Conservation (phyloP, 2,797 vertebrate genomes). For the Chaunax sp. region DNA sequence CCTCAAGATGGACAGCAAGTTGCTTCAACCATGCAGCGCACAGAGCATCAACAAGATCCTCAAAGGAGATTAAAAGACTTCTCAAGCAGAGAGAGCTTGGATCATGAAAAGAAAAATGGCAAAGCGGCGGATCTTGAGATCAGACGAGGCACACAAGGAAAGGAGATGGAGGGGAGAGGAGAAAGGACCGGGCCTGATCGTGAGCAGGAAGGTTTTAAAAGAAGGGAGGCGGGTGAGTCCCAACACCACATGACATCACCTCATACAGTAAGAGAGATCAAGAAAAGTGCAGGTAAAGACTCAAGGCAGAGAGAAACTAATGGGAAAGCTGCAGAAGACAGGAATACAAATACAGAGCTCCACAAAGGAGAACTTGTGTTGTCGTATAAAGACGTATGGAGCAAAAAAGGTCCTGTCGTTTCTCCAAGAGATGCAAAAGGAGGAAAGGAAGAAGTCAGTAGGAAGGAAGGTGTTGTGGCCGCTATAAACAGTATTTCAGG, state of each 20-base stretch:
- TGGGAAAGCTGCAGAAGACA: slow-evolving; percentile 43
- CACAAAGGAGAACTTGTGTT: slow-evolving; percentile 54
- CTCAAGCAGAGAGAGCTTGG: slow-evolving; percentile 60
- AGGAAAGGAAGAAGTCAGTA: slow-evolving; percentile 58
- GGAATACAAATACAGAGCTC: slow-evolving; percentile 46
- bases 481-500: slow-evolving; percentile 62
- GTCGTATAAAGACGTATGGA: slow-evolving; percentile 51
- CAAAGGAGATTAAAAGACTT: slow-evolving; percentile 51
- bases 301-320: slow-evolving; percentile 63
- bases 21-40: slow-evolving; percentile 41
- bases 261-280: slow-evolving; percentile 27
- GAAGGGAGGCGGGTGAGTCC: slow-evolving; percentile 52
- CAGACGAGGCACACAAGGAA: slow-evolving; percentile 45
- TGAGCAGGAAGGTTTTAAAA: slow-evolving; percentile 52
- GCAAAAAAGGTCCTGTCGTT: slow-evolving; percentile 52
- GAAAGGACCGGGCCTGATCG: slow-evolving; percentile 31
- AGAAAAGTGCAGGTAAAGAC: slow-evolving; percentile 47
- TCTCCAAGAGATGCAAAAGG: slow-evolving; percentile 48
- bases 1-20: slow-evolving; percentile 57
- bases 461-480: slow-evolving; percentile 38
- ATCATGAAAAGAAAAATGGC: slow-evolving; percentile 56
- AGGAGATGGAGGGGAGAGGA: slow-evolving; percentile 38
- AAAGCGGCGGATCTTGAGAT: slow-evolving; percentile 49
- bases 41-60: slow-evolving; percentile 49
- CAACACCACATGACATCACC: slow-evolving; percentile 61